Evolutionary conservation across 2,113 vertebrate species (phyloP).

Genomic region (Pipa parva): DNA sequence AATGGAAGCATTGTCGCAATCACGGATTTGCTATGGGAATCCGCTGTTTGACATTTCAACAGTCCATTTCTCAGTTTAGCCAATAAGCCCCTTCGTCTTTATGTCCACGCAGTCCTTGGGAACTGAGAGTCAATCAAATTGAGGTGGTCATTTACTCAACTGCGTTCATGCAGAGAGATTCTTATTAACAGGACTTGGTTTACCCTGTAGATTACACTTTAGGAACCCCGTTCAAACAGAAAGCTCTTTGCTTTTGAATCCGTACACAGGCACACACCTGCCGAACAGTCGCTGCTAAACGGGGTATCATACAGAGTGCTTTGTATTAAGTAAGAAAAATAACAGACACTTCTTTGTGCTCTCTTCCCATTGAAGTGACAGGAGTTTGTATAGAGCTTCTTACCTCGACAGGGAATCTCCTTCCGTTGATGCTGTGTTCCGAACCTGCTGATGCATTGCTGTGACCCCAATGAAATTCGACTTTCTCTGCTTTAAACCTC

Average conservation of each 20-base stretch:
- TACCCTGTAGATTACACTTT: not conserved
- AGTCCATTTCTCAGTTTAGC: too few relatives aligned
- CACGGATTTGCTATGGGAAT: too few relatives aligned
- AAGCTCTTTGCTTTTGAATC: not conserved
- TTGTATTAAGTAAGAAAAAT: not conserved
- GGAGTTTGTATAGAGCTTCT: conserved; percentile 48
- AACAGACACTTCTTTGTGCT: not conserved
- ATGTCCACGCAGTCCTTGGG: too few relatives aligned
- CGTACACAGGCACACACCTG: too few relatives aligned
- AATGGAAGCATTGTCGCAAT: too few relatives aligned
- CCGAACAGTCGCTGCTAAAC: not conserved
- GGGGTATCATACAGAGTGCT: not conserved
- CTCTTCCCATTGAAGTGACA: conserved; percentile 5
- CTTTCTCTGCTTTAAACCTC: conserved; percentile 93
- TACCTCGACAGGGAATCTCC: conserved; percentile 89
- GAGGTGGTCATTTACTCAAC: too few relatives aligned
- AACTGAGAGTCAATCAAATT: too few relatives aligned
- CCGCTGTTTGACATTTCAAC: too few relatives aligned
- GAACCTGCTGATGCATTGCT: conserved; percentile 89
- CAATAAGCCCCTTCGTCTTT: too few relatives aligned
- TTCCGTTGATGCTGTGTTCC: conserved; percentile 88
- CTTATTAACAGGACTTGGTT: too few relatives aligned
- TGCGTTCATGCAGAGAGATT: too few relatives aligned
- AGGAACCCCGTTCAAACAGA: not conserved
- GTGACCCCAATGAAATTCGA: conserved; percentile 96